A percentile compares a stretch with the other conserved stretches of the same genome.
These are phyloP conservation scores for Megalops atlanticus DNA, from an alignment of 2,113 vertebrate genomes.

Conservation along the genomic window DNA sequence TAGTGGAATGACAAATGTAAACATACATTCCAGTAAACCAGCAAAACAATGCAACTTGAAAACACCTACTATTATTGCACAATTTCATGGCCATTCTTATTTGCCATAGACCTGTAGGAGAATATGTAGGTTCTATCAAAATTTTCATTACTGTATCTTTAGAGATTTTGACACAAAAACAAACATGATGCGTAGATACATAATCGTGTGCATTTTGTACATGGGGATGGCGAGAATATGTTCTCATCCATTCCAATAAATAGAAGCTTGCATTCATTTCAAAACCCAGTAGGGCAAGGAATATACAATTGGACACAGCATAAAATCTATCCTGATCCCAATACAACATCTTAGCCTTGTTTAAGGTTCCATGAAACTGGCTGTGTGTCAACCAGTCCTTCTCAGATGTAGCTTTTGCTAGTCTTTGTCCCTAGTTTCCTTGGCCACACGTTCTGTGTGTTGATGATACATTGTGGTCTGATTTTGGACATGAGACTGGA, in stretches of 20 bases:
- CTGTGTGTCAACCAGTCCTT: neutral
- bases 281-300: too few relatives aligned
- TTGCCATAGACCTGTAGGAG: neutral
- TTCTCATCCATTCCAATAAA: neutral
- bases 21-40: neutral
- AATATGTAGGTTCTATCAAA: neutral
- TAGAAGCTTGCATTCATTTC: too few relatives aligned
- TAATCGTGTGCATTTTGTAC: too few relatives aligned
- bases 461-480: too few relatives aligned
- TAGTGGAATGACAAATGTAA: slow-evolving; percentile 1
- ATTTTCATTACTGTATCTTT: too few relatives aligned
- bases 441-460: too few relatives aligned
- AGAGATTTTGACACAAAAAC: too few relatives aligned
- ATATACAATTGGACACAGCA: too few relatives aligned
- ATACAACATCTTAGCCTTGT: neutral
- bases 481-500: too few relatives aligned
- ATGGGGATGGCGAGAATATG: neutral
- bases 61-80: neutral
- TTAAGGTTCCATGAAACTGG: neutral
- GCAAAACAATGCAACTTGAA: neutral
- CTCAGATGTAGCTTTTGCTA: neutral
- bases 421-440: neutral
- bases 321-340: neutral
- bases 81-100: neutral
- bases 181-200: too few relatives aligned